Base-by-base conservation (phyloP, 2,113 vertebrate species). In the Piprites chloris region DNA sequence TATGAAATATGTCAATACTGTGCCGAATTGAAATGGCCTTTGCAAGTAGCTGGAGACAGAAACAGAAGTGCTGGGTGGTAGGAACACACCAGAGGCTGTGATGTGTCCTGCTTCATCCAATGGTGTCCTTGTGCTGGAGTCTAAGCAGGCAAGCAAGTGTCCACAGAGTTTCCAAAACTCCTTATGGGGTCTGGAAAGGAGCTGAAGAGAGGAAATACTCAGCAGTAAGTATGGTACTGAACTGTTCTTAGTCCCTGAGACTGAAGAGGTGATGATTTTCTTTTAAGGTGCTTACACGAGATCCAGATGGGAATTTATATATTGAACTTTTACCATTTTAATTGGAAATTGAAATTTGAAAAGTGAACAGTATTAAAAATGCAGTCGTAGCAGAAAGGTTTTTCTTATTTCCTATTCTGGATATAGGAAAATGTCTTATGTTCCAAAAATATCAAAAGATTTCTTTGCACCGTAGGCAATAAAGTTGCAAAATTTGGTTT, bases 141-240 rank as follows among this genome's bases (percentile, higher is more conserved):
- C 35, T 58, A 21, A 63, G 28, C 7, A 88, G 85, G 44, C 65
- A 85, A 22, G 32, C 19, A 85, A 32, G 9, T 6, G 12, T 82
- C 42, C n/a, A 17, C 0, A 24, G 75, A 39, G 16, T 19, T 89
- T 49, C 28, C 55, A 49, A 12, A 76, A 41, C 24, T 66, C 41
- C n/a, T 65, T 16, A 9, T 0, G 0, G 56, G 18, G 26, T 30
- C 28, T 82, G 39, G 5, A 22, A 62, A 58, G 49, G 62, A 44
- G 13, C 0, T 58, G 30, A 26, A 62, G 42, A 78, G 61, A 52
- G 16, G 58, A 83, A 83, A 41, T 35, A 35, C 7, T 4, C 6
- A 32, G 23, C 10, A 35, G 0, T 61, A 61, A 47, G 12, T 27
- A 17, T 53, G 74, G 30, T 21, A 24, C 27, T 90, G 37, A 58